Evolutionary conservation across 2,797 vertebrate genomes (phyloP), one percentile per base, ranked within the genome.

Genomic region (Silurus aristotelis): DNA sequence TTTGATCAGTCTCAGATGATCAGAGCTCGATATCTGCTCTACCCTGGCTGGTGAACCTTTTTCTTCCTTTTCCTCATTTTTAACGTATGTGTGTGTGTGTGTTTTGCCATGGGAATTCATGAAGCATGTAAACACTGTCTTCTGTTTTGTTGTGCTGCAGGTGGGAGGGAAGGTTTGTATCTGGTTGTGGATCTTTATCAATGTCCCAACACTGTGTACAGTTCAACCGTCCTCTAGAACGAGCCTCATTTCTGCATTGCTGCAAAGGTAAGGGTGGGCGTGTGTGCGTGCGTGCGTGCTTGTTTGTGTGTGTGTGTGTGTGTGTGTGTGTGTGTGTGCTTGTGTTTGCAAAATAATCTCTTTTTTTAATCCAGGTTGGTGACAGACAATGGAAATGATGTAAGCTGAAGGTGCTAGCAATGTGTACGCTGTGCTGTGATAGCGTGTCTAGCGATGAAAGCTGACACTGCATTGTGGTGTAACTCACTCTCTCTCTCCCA

Each of bases 41-140:
- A 97, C 90, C 98, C 97, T 84, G 98, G 98, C 94, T 99, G 98
- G 98, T 96, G 94, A 97, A 96, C 92, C 5, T 80, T 46, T 46
- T 22, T 60, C 14, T 1, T 27, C 3, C 1, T 55, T 15, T 48
- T 19, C n/a, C 14, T 56, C 10, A 7, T 52, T 52, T 52, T 52
- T 52, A 52, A 31, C 89, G 87, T 87, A 8, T 81, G 15, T 68
- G n/a, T 67, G 15, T 68, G n/a, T 67, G 25, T 72, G 48, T 80
- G 78, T 71, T 86, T 79, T 71, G 70, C 70, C 79, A 82, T 85
- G 77, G 58, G 27, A 89, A 89, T 87, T 48, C 52, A 66, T 67
- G n/a, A 19, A 31, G 14, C 20, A 56, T 71, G 60, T 19, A 72
- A 83, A 52, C 25, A 63, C 8, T 64, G 43, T 19, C 22, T 43